Conservation (phyloP, 2,113 vertebrate species). For the Neolamprologus brichardi region DNA sequence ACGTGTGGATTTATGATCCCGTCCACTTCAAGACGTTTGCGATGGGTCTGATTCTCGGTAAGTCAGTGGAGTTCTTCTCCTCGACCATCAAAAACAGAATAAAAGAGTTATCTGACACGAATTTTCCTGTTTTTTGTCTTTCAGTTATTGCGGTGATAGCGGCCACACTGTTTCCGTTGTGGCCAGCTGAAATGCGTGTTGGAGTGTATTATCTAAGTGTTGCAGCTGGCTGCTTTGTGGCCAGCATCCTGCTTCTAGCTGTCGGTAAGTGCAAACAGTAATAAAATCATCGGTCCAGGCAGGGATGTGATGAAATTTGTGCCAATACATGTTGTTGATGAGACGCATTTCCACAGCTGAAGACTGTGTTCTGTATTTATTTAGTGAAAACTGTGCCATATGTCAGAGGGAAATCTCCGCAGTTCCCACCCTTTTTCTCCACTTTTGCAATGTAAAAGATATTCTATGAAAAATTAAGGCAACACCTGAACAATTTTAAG, state of each 20-base stretch:
- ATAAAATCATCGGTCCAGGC: neutral
- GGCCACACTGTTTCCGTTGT: conserved; percentile 94
- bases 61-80: conserved; percentile 44
- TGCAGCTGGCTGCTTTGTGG: conserved; percentile 95
- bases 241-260: conserved; percentile 94
- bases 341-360: neutral
- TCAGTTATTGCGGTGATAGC: conserved; percentile 96
- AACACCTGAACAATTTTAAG: neutral
- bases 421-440: neutral
- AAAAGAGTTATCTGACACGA: neutral
- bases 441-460: neutral
- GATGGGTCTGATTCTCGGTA: conserved; percentile 97
- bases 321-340: neutral
- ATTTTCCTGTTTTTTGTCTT: neutral
- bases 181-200: conserved; percentile 98
- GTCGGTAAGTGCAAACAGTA: conserved; percentile 79
- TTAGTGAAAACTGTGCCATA: neutral
- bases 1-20: conserved; percentile 97
- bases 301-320: neutral
- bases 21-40: conserved; percentile 98
- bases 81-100: neutral
- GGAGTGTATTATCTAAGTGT: conserved; percentile 98
- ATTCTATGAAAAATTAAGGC: neutral
- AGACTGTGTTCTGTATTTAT: neutral
- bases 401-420: neutral